Evolutionary conservation across 2,797 vertebrate genomes (phyloP).

Genomic region (Neosalanx taihuensis): DNA sequence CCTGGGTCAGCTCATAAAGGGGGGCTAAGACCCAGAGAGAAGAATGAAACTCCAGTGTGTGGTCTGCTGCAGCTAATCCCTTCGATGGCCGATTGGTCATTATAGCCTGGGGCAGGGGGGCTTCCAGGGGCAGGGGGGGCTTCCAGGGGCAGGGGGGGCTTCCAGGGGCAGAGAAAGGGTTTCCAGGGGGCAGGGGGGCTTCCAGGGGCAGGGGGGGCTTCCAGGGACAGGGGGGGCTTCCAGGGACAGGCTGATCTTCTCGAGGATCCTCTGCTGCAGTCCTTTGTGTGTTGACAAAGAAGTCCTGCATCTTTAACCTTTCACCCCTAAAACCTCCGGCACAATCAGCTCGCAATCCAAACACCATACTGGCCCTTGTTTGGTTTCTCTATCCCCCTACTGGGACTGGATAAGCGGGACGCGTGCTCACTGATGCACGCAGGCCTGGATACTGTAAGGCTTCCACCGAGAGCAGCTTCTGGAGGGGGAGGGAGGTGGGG

Average conservation of each 20-base stretch:
- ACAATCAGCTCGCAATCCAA: conserved; percentile 61
- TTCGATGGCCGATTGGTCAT: conserved; percentile 59
- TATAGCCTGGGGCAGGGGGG: conserved; percentile 49
- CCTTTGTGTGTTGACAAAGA: conserved; percentile 67
- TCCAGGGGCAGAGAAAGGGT: conserved; percentile 20
- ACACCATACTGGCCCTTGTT: conserved; percentile 42
- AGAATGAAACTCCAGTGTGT: conserved; percentile 61
- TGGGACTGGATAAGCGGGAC: conserved; percentile 9
- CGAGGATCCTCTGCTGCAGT: conserved; percentile 47
- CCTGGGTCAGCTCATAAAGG: conserved; percentile 36
- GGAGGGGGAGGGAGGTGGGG: too few species aligned
- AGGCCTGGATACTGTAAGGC: conserved; percentile 21
- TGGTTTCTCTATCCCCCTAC: conserved; percentile 24
- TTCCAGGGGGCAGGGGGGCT: too few species aligned
- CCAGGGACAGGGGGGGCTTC: too few species aligned
- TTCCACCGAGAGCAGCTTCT: not conserved
- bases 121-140: too few species aligned
- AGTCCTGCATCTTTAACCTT: conserved; percentile 71
- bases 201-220: conserved; percentile 20
- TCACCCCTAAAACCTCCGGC: conserved; percentile 59
- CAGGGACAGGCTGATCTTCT: conserved; percentile 36
- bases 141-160: conserved; percentile 51
- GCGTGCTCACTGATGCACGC: conserved; percentile 22
- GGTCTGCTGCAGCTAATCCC: conserved; percentile 65
- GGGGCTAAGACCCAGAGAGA: conserved; percentile 22